Conservation (phyloP, 1,140 invertebrate genomes). For the Dryas iulia region DNA sequence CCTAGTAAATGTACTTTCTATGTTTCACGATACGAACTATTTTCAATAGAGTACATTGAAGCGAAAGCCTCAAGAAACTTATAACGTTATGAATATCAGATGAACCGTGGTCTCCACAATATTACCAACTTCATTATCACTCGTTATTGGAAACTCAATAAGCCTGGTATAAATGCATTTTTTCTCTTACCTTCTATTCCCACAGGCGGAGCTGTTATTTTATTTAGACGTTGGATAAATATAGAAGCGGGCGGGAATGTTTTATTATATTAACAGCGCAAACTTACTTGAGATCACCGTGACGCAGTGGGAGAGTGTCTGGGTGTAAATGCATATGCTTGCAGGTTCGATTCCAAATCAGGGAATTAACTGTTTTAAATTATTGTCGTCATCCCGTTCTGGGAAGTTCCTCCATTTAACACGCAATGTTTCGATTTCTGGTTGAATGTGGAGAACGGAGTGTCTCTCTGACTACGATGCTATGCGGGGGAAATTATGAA, state of each 20-base stretch:
- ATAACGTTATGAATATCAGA: conserved; percentile 65
- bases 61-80: conserved; percentile 14
- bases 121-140: conserved; percentile 65
- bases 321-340: too few relatives aligned
- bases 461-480: too few relatives aligned
- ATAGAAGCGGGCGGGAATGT: conserved; percentile 40
- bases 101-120: conserved; percentile 47
- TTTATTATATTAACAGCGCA: conserved; percentile 51
- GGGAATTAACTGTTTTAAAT: too few relatives aligned
- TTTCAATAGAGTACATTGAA: conserved; percentile 26
- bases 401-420: too few relatives aligned
- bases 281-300: too few relatives aligned
- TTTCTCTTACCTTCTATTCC: conserved; percentile 49
- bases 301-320: too few relatives aligned
- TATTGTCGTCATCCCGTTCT: too few relatives aligned
- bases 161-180: conserved; percentile 56
- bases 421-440: too few relatives aligned
- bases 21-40: background rate
- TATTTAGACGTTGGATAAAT: conserved; percentile 59
- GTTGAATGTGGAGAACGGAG: too few relatives aligned
- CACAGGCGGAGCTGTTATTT: conserved; percentile 45
- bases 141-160: conserved; percentile 68
- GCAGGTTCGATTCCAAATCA: too few relatives aligned
- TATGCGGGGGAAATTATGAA: too few relatives aligned
- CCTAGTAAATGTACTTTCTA: too few relatives aligned